A percentile compares a stretch with the other conserved stretches of the same genome.
phyloP scores from a whole-genome alignment of 2,113 vertebrate species.

The Cnemophilus loriae region DNA sequence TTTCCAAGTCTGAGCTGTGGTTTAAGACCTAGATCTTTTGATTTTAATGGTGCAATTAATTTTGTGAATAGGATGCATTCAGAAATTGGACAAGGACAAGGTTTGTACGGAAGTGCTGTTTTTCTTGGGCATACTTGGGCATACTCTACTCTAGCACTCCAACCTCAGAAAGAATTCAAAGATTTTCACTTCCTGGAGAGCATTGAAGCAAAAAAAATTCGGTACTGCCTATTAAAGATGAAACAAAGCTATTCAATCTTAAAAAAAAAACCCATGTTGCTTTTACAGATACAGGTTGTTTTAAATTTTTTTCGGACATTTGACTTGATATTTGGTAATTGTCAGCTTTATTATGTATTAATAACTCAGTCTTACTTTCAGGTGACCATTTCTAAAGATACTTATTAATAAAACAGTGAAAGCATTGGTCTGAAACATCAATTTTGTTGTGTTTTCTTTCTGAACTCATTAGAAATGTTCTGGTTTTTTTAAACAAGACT shows the following conservation, averaged over 20 bases:
- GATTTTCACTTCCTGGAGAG: background rate
- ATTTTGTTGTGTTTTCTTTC: conserved; percentile 51
- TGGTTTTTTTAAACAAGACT: background rate
- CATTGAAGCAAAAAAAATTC: background rate
- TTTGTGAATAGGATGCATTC: background rate
- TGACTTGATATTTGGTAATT: background rate
- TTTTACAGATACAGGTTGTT: background rate
- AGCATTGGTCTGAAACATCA: background rate
- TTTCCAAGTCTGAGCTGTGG: background rate
- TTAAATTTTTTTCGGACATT: background rate
- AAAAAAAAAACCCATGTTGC: background rate
- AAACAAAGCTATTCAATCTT: background rate
- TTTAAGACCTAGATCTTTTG: background rate
- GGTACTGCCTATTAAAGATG: background rate
- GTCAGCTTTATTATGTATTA: background rate
- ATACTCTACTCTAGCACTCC: background rate
- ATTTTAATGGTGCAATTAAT: background rate
- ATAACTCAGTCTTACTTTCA: conserved; percentile 7
- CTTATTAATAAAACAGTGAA: conserved; percentile 39
- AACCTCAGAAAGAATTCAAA: background rate
- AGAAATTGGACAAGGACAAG: background rate
- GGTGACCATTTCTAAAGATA: background rate
- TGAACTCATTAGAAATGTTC: background rate
- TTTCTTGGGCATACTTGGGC: background rate
- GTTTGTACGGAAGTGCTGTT: background rate